Evolutionary conservation across 2,113 vertebrate species (phyloP).

Genomic region (Micronisus gabar): DNA sequence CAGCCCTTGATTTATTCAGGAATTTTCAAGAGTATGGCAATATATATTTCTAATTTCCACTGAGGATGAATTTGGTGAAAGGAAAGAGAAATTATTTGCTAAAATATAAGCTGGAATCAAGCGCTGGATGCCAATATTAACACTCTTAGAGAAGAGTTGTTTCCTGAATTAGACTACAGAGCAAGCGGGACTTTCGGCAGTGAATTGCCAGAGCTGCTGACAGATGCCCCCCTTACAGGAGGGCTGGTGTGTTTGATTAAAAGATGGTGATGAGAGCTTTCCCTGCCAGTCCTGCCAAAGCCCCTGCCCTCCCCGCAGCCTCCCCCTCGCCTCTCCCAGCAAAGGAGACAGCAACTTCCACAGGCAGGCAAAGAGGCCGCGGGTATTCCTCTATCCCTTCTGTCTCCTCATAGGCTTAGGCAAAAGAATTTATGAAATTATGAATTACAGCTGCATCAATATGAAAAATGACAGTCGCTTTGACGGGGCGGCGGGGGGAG

Average conservation of each 20-base stretch:
- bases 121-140: conserved; percentile 46
- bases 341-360: not conserved
- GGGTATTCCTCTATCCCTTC: not conserved
- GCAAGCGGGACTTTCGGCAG: not conserved
- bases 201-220: not conserved
- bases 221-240: not conserved
- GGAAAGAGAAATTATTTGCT: conserved; percentile 43
- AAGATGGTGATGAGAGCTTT: not conserved
- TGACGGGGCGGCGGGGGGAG: fast-evolving
- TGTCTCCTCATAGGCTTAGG: not conserved
- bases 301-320: not conserved
- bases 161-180: conserved; percentile 30
- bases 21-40: conserved; percentile 7
- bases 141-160: conserved; percentile 22
- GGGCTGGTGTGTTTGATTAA: not conserved
- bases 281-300: not conserved
- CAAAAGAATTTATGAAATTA: not conserved
- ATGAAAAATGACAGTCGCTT: not conserved
- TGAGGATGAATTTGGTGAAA: conserved; percentile 50
- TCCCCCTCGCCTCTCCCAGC: not conserved
- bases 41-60: conserved; percentile 50
- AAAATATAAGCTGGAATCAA: conserved; percentile 4
- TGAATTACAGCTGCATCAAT: not conserved
- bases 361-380: not conserved
- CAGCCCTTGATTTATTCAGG: conserved; percentile 34